Conservation (phyloP, 2,113 vertebrate genomes). For the Andinoacara biseriatus region DNA sequence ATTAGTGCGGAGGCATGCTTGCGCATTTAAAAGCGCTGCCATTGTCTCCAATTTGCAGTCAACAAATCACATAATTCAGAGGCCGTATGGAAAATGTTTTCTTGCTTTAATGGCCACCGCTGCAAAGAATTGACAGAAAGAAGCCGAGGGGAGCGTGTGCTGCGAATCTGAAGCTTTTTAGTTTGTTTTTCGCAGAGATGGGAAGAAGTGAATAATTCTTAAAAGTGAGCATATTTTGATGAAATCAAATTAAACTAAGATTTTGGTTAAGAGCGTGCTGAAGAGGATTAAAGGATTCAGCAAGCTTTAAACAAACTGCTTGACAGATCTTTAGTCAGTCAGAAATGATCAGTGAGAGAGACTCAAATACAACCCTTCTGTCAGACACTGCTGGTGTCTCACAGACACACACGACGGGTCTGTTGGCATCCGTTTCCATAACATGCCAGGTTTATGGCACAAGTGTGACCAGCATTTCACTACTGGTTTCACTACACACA, state of each 20-base stretch:
- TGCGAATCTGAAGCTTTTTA: neutral
- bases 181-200: neutral
- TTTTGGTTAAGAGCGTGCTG: neutral
- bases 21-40: slow-evolving; percentile 31
- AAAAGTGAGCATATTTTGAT: slow-evolving; percentile 3
- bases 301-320: neutral
- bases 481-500: too few relatives aligned
- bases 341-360: neutral
- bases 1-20: slow-evolving; percentile 43
- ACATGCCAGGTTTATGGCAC: neutral
- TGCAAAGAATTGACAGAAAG: slow-evolving; percentile 2
- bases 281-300: slow-evolving; percentile 1
- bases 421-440: neutral
- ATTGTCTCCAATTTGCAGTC: slow-evolving; percentile 19
- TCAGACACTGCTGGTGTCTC: neutral
- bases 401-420: neutral
- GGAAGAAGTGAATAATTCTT: neutral
- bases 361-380: neutral
- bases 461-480: neutral
- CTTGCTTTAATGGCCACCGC: slow-evolving; percentile 23
- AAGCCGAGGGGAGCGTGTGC: neutral
- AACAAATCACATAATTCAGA: slow-evolving; percentile 29
- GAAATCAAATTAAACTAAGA: neutral
- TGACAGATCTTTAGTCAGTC: neutral
- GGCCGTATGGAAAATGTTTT: slow-evolving; percentile 26